Base-by-base conservation (phyloP, 53 echinoderm and acorn worm genomes). In the Arbacia lixula region DNA sequence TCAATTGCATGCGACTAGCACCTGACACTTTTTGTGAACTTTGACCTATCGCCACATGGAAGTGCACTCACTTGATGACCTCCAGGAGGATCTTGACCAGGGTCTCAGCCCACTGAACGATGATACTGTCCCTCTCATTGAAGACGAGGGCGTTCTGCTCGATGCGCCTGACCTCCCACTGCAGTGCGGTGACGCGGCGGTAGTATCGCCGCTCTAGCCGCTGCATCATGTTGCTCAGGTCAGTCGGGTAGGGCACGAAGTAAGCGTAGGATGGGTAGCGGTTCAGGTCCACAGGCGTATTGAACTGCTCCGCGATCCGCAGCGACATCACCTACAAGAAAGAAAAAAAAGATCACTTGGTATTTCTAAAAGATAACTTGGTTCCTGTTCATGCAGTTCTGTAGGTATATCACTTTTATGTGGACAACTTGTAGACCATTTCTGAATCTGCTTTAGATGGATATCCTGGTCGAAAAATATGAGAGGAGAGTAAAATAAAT, bases 131-230 rank as follows among this genome's bases (percentile, higher is more conserved):
- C 62, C 85, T 88, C 66, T 94, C 92, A 55, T 98, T 98, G 54
- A 93, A 98, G 43, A 65, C 79, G 5, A 87, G 63, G 22, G 94
- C 90, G 25, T 98, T 98, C 83, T 89, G 89, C 81, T 98, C 98
- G 4, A 98, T 85, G 31, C 90, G 55, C 28, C 94, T 64, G 19
- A 98, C 84, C 76, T 98, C 98, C 98, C 98, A 98, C 85, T 92
- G 90, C 49, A 98, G 72, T 0, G 98, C 88, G 5, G 98, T 86
- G 29, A 90, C 65, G 49, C 98, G 77, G 19, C 98, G 90, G 72
- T 90, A 93, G 68, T 94, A 98, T 14, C 94, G 68, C 40, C 86
- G 80, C 74, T 94, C 90, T 6, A 98, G 72, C 37, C 98, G 62
- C 2, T 60, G 84, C 62, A 81, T 88, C 69, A 98, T 98, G 67